Conservation (phyloP, 2,888 invertebrate species). For the Pollenia griseotomentosa region DNA sequence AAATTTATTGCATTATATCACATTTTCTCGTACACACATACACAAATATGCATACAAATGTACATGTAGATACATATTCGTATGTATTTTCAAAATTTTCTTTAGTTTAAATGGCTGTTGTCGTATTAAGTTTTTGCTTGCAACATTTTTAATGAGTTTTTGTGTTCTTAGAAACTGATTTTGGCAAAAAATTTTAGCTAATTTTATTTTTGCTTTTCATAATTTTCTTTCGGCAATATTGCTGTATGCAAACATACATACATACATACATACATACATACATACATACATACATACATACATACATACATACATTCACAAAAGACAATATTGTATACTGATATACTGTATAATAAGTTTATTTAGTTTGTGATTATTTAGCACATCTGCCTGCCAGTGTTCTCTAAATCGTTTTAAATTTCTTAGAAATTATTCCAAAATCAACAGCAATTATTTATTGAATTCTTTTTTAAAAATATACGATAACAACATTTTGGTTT, state of each 20-base stretch:
- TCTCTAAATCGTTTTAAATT: constrained; percentile 53
- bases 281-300: constrained; percentile 1
- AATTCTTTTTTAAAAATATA: constrained; percentile 40
- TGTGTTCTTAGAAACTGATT: constrained; percentile 15
- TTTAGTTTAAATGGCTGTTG: constrained; percentile 31
- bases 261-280: too few relatives aligned
- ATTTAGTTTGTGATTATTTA: constrained; percentile 64
- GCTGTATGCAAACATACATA: constrained; percentile 33
- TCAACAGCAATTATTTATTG: constrained; percentile 50
- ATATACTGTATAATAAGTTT: constrained; percentile 44
- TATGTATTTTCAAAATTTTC: constrained; percentile 1
- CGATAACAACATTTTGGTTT: constrained; percentile 14
- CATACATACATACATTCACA: not conserved
- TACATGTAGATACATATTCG: not conserved
- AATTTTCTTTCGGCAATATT: constrained; percentile 1
- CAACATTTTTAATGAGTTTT: constrained; percentile 19
- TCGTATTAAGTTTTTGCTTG: constrained; percentile 23
- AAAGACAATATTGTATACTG: not conserved
- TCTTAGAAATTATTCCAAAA: constrained; percentile 60
- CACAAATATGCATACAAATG: too few relatives aligned
- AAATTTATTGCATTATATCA: constrained; percentile 16
- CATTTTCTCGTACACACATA: not conserved
- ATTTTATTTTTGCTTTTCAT: not conserved
- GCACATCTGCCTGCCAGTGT: constrained; percentile 63
- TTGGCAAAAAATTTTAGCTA: constrained; percentile 24